These are phyloP conservation scores for Ditylenchus dipsaci DNA, from an alignment of 1,140 invertebrate species.

Conservation along the genomic window DNA sequence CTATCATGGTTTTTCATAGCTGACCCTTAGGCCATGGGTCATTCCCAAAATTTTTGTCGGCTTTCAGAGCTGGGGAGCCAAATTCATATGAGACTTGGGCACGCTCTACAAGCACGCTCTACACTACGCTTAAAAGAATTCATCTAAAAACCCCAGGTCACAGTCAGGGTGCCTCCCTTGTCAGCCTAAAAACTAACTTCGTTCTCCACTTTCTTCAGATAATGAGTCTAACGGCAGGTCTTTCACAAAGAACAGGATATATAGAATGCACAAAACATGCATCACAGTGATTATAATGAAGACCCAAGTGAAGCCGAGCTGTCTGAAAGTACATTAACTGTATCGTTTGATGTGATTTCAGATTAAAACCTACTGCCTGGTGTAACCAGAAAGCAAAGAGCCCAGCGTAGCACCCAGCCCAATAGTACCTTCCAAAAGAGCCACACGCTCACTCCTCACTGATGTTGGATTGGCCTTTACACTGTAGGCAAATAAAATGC, in stretches of 20 bases:
- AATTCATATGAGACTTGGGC: too few species aligned
- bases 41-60: too few species aligned
- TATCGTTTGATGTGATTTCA: neutral
- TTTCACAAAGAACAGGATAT: conserved; percentile 21
- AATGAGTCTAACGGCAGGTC: neutral
- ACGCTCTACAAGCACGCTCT: too few species aligned
- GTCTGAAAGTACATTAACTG: conserved; percentile 19
- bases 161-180: too few species aligned
- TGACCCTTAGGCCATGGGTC: too few species aligned
- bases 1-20: too few species aligned
- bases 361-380: conserved; percentile 36
- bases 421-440: conserved; percentile 39
- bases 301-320: conserved; percentile 23
- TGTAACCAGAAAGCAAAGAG: conserved; percentile 30
- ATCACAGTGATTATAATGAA: conserved; percentile 28
- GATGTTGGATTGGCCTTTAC: conserved; percentile 21
- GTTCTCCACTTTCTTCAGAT: neutral
- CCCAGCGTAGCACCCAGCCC: conserved; percentile 36
- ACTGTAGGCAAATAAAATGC: conserved; percentile 33
- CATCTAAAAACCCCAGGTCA: too few species aligned
- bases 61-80: too few species aligned
- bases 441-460: conserved; percentile 31
- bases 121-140: too few species aligned
- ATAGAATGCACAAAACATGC: conserved; percentile 16
- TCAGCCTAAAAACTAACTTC: neutral